Evolutionary conservation across 2,113 vertebrate genomes (phyloP), one percentile per base, ranked within the genome.

Genomic region (Misgurnus anguillicaudatus): DNA sequence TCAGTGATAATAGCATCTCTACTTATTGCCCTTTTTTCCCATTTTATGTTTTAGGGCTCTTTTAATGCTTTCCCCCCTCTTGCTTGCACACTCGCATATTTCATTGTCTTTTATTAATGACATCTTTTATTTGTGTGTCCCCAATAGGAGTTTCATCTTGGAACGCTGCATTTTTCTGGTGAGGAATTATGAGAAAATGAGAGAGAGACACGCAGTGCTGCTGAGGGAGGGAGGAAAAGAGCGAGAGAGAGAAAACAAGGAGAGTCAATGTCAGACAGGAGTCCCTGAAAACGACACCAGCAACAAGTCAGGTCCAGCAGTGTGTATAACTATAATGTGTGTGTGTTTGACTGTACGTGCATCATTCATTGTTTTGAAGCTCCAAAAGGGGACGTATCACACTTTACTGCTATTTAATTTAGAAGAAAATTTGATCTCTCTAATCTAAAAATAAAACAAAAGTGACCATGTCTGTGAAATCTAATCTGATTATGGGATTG

Each of bases 131-230:
- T 45, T 9, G 47, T 57, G 13, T 74, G 53, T 36, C 69, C 36
- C 67, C 47, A 47, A 48, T 71, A 99, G 97, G 90, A 96, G 94
- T 79, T 98, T 98, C 78, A 95, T 98, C 87, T 90, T 98, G 14
- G 95, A 95, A 17, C 97, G 95, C 85, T 94, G 92, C 5, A 94
- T 99, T 36, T 99, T 99, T 89, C 88, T 98, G 80, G 91, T 99
- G 24, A 93, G 97, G 80, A 98, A 98, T 88, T 97, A 95, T 94
- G 95, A 98, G 60, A 94, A 95, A 58, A 95, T 98, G 83, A 90
- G 93, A n/a, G 94, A 95, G 68, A 93, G 95, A 42, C 97, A 98
- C 10, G 95, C 96, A 78, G 94, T 94, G 11, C 94, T 93, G 79
- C 87, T 94, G 87, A 95, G 95, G 85, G 94, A 93, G 4, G 95